A percentile compares a stretch with the other conserved stretches of the same genome.
Conservation (phyloP, 2,113 vertebrate species). For the Poeciliopsis retropinna region DNA sequence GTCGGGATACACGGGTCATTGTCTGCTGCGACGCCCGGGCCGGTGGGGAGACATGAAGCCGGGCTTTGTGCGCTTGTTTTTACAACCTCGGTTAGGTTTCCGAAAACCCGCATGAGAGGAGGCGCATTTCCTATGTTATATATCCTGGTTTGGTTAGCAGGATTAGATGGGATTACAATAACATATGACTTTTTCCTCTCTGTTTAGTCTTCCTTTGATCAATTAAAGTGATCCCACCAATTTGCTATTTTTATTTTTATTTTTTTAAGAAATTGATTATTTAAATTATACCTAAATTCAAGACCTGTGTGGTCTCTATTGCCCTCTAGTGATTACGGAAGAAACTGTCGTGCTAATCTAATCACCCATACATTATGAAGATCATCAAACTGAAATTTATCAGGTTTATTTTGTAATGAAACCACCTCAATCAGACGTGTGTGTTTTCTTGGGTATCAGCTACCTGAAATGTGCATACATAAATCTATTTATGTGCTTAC, state of each 20-base stretch:
- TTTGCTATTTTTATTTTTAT: background rate
- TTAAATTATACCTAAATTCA: background rate
- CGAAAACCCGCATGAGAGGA: conserved; percentile 61
- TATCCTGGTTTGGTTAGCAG: conserved; percentile 38
- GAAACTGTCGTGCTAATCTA: background rate
- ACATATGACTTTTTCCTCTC: background rate
- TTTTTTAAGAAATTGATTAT: background rate
- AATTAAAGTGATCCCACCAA: background rate
- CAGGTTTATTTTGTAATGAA: no score
- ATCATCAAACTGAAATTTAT: no score
- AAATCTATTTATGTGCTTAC: no score
- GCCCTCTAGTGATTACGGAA: conserved; percentile 37
- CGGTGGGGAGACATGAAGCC: conserved; percentile 70
- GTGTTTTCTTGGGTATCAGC: no score
- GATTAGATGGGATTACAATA: conserved; percentile 34
- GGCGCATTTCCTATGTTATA: conserved; percentile 59
- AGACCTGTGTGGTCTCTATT: conserved; percentile 31
- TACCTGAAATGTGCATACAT: no score
- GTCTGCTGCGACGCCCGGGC: conserved; percentile 65
- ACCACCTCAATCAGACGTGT: no score
- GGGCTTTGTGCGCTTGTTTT: conserved; percentile 81
- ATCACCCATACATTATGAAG: no score
- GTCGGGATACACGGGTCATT: conserved; percentile 75
- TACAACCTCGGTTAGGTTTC: conserved; percentile 81
- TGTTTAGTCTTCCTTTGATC: background rate